These are phyloP conservation scores for Ptychodera flava DNA, from an alignment of 35 echinoderm and acorn worm species.

Conservation along the genomic window DNA sequence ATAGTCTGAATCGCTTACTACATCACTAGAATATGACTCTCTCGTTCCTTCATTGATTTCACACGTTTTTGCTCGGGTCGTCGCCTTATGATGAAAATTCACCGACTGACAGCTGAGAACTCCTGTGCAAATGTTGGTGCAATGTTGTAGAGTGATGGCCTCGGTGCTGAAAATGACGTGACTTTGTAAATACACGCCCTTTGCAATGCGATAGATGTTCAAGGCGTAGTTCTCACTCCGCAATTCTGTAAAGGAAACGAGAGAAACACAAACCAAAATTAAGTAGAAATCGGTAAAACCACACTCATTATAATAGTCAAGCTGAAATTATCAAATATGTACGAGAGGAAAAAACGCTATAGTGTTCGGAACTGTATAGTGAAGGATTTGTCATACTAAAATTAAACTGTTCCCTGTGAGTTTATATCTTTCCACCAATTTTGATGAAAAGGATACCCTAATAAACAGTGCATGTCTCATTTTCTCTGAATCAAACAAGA, in stretches of 20 bases:
- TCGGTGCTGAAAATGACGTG: background rate
- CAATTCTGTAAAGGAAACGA: background rate
- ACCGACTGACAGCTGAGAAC: background rate
- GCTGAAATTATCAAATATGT: background rate
- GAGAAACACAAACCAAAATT: background rate
- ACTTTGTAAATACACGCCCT: background rate
- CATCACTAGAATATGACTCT: background rate
- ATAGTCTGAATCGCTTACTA: background rate
- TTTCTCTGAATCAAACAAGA: too few relatives aligned
- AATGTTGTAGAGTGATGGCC: background rate
- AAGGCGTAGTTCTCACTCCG: background rate
- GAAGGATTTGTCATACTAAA: too few relatives aligned
- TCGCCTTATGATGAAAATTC: background rate
- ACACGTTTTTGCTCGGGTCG: background rate
- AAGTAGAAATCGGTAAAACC: background rate
- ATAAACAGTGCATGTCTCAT: too few relatives aligned
- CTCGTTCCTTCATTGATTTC: background rate
- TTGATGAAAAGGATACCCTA: too few relatives aligned
- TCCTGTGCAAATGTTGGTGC: background rate
- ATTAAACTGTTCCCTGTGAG: too few relatives aligned
- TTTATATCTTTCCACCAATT: too few relatives aligned
- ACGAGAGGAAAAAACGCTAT: too few relatives aligned
- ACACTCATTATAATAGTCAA: background rate
- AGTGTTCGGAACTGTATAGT: too few relatives aligned
- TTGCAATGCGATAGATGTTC: background rate